Conservation (phyloP, 2,113 vertebrate species). For the Anthoscopus minutus region DNA sequence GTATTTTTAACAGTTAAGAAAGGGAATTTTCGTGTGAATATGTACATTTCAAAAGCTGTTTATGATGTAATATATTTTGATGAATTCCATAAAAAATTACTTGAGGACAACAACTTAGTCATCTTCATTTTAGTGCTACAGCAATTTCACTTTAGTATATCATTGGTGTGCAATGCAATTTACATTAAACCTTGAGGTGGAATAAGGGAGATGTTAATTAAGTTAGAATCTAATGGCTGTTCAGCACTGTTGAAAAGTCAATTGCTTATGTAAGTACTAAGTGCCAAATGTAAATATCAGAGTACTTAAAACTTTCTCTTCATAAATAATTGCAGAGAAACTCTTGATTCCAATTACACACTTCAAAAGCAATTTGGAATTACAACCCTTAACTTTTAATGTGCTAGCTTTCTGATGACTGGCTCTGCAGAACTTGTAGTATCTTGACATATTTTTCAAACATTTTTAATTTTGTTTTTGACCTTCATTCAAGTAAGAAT, state of each 20-base stretch:
- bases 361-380: conserved; percentile 49
- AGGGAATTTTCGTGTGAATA: background rate
- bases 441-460: conserved; percentile 16
- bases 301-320: conserved; percentile 52
- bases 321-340: conserved; percentile 47
- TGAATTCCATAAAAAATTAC: background rate
- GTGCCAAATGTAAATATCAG: conserved; percentile 49
- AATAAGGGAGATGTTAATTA: conserved; percentile 45
- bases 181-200: conserved; percentile 42
- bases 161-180: background rate
- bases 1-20: background rate
- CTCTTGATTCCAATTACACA: conserved; percentile 50
- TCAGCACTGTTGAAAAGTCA: conserved; percentile 47
- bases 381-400: conserved; percentile 9
- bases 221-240: conserved; percentile 45
- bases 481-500: background rate
- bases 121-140: background rate
- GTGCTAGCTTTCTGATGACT: background rate
- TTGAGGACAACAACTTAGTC: background rate
- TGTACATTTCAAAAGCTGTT: background rate
- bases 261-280: conserved; percentile 49
- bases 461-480: background rate
- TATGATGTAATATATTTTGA: background rate
- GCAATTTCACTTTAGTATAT: background rate
- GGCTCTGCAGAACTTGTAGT: background rate